phyloP scores from a whole-genome alignment of 1,140 invertebrate species.

The Trachelipus rathkii region DNA sequence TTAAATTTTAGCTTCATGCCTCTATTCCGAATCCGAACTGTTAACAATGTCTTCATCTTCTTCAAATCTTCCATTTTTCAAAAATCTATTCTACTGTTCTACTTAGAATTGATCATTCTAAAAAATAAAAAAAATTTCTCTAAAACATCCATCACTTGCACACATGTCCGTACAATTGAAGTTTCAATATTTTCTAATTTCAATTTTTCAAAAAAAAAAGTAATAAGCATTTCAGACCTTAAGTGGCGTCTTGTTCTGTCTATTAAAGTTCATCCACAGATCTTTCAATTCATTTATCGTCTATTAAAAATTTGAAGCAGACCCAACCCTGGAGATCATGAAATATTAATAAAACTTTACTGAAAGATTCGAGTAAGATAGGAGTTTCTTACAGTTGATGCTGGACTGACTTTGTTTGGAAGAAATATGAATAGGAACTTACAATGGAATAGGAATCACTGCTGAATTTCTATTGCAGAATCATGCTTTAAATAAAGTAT shows the following conservation, averaged over 20 bases:
- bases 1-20: too few species aligned
- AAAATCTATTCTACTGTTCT: slow-evolving; percentile 78
- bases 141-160: neutral
- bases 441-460: too few species aligned
- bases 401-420: slow-evolving; percentile 51
- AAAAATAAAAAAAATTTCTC: neutral
- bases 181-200: neutral
- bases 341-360: slow-evolving; percentile 92
- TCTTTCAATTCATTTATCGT: slow-evolving; percentile 78
- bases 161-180: slow-evolving; percentile 1
- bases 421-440: neutral
- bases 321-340: slow-evolving; percentile 86
- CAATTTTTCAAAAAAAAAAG: neutral
- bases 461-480: too few species aligned
- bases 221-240: slow-evolving; percentile 25
- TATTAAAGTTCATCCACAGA: slow-evolving; percentile 73
- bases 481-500: too few species aligned
- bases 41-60: slow-evolving; percentile 71
- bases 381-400: slow-evolving; percentile 82
- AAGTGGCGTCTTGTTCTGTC: slow-evolving; percentile 78
- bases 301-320: slow-evolving; percentile 72
- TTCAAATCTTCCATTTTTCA: slow-evolving; percentile 81
- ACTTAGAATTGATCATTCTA: slow-evolving; percentile 96
- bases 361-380: slow-evolving; percentile 87
- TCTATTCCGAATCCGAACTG: too few species aligned